Base-by-base conservation (phyloP, 2,797 vertebrate genomes). In the Pangasius macronema region DNA sequence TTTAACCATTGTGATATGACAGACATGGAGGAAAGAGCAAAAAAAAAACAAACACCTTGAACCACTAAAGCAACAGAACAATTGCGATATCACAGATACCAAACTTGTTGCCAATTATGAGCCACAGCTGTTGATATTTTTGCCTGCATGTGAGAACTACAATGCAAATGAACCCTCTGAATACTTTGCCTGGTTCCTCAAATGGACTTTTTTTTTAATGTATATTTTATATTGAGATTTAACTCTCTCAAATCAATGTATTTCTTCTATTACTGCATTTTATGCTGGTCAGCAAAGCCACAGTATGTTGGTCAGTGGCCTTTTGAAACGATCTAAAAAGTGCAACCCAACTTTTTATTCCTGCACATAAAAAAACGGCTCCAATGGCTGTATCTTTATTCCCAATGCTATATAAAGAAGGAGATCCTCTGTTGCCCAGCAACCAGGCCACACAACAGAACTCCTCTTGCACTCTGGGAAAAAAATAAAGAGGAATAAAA, bases 401-500 rank as follows among this genome's bases (percentile, higher is more conserved):
- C 57, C 80, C 10, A 16, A 57, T 83, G 88, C 88, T 91, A 24
- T 76, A 67, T 84, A 84, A 65, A 87, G 77, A 87, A 90, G 33
- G 76, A 65, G 88, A 87, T 92, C 91, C 89, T 92, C 92, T 88
- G 93, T 93, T 94, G 90, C 93, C 89, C 93, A 94, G 95, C 94
- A 95, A 95, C 95, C 80, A 85, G 46, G 88, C 90, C 94, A 94
- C 89, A 93, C 92, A 93, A 94, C 92, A 93, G 90, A 90, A 90
- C 90, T 91, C 51, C 91, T 90, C 93, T 88, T 93, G 90, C 91
- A 93, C 92, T 91, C 91, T 88, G 91, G 92, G 94, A 92, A 87
- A 57, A 42, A 68, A 33, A 20, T n/a, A 80, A 75, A 70, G n/a
- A 53, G 6, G 39, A 42, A n/a, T 73, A 39, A 61, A 68, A 61